Percentiles rank a stretch among this genome's conserved stretches.
Evolutionary conservation across 2,113 vertebrate genomes (phyloP).

Genomic region (Cromileptes altivelis): DNA sequence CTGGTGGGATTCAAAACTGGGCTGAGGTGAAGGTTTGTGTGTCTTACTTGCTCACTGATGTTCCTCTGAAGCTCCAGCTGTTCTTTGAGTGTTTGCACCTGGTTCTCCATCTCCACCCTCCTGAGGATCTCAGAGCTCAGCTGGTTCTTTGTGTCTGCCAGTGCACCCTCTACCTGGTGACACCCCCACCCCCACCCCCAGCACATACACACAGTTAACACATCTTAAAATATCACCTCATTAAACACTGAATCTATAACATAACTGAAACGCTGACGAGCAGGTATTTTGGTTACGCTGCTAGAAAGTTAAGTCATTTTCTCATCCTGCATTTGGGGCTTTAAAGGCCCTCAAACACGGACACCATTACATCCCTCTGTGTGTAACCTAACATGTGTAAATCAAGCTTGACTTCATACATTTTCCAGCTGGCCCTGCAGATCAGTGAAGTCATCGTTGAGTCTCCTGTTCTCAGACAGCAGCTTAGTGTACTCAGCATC

Average conservation of each 20-base stretch:
- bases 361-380: background rate
- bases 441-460: conserved; percentile 77
- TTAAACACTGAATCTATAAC: background rate
- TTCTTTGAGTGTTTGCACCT: conserved; percentile 86
- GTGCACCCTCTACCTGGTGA: conserved; percentile 72
- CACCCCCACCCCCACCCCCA: background rate
- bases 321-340: background rate
- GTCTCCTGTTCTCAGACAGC: conserved; percentile 76
- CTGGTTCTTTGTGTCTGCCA: conserved; percentile 83
- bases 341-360: background rate
- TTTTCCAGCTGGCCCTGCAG: conserved; percentile 78
- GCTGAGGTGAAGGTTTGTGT: background rate
- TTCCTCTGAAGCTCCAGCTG: conserved; percentile 87
- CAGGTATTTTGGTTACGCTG: too few species aligned
- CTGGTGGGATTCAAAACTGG: background rate
- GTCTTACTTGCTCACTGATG: conserved; percentile 84
- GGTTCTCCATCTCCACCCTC: conserved; percentile 87
- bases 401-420: conserved; percentile 72
- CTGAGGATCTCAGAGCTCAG: conserved; percentile 86
- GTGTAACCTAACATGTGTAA: background rate
- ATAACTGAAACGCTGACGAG: background rate
- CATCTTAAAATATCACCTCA: background rate
- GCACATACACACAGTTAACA: background rate
- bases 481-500: conserved; percentile 83
- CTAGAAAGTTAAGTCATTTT: background rate